phyloP scores from a whole-genome alignment of 2,888 invertebrate genomes.

The Caenorhabditis sp. region DNA sequence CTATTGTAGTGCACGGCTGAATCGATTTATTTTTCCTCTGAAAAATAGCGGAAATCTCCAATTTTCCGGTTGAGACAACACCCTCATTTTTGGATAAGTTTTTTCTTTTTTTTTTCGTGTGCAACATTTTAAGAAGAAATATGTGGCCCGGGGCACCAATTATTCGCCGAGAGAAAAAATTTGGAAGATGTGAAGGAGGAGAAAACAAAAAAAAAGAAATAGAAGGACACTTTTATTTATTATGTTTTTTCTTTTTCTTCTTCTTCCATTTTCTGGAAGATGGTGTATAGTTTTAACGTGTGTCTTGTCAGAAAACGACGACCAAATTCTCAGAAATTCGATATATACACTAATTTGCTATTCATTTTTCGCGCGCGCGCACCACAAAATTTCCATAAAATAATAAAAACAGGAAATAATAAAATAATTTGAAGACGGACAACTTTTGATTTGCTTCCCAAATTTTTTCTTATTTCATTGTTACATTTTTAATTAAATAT shows the following conservation, averaged over 20 bases:
- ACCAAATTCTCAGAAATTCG: neutral
- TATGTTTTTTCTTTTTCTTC: neutral
- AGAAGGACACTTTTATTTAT: neutral
- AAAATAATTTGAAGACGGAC: neutral
- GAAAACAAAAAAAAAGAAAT: no score
- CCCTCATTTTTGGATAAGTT: neutral
- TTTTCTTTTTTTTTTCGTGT: neutral
- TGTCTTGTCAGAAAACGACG: neutral
- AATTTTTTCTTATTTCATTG: neutral
- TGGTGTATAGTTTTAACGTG: neutral
- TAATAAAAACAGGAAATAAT: neutral
- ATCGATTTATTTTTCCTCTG: neutral
- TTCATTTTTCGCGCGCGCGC: neutral
- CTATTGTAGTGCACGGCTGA: neutral
- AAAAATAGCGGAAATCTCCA: slow-evolving; percentile 4
- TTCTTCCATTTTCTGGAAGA: no score
- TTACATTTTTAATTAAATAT: neutral
- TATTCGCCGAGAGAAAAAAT: neutral
- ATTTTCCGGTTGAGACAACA: slow-evolving; percentile 7
- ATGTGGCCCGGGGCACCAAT: neutral
- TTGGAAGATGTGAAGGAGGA: neutral
- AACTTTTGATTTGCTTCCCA: no score
- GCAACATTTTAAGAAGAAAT: neutral
- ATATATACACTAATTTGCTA: neutral
- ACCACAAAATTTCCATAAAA: neutral